phyloP scores from a whole-genome alignment of 2,113 vertebrate species.

The Rhinolophus sinicus region DNA sequence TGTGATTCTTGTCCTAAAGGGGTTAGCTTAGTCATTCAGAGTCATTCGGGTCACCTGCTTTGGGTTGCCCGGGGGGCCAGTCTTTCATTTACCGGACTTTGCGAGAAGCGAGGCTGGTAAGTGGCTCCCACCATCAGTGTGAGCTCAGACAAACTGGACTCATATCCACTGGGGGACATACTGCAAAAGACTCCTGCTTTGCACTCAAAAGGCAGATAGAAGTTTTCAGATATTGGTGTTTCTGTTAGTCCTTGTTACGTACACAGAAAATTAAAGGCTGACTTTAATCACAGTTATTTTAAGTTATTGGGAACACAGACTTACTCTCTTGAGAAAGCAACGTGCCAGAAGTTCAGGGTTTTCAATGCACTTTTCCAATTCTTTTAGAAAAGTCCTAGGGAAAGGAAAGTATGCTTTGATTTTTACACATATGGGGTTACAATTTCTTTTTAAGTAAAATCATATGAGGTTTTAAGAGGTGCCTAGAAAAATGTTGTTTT shows the following conservation, averaged over 20 bases:
- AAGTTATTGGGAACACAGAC: conserved; percentile 68
- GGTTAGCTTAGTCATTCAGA: background rate
- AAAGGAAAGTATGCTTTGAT: conserved; percentile 41
- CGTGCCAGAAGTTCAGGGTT: conserved; percentile 93
- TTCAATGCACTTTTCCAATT: conserved; percentile 93
- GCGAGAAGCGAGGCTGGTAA: background rate
- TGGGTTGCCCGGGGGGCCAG: background rate
- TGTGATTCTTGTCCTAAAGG: background rate
- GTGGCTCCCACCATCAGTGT: background rate
- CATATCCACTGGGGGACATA: background rate
- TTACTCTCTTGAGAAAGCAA: conserved; percentile 96
- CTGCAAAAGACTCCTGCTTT: background rate
- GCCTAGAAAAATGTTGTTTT: conserved; percentile 39
- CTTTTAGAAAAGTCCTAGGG: conserved; percentile 93
- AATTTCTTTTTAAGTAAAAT: background rate
- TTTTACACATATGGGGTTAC: background rate
- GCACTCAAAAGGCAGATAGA: background rate
- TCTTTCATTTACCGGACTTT: background rate
- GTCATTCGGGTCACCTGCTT: background rate
- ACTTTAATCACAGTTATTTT: conserved; percentile 9
- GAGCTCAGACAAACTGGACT: background rate
- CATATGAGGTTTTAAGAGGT: background rate
- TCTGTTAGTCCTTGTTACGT: background rate
- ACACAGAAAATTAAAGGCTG: background rate
- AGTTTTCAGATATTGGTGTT: background rate